A percentile compares a stretch with the other conserved stretches of the same genome.
Evolutionary conservation across 1,140 invertebrate species (phyloP).

Genomic region (Polypedilum pembai): DNA sequence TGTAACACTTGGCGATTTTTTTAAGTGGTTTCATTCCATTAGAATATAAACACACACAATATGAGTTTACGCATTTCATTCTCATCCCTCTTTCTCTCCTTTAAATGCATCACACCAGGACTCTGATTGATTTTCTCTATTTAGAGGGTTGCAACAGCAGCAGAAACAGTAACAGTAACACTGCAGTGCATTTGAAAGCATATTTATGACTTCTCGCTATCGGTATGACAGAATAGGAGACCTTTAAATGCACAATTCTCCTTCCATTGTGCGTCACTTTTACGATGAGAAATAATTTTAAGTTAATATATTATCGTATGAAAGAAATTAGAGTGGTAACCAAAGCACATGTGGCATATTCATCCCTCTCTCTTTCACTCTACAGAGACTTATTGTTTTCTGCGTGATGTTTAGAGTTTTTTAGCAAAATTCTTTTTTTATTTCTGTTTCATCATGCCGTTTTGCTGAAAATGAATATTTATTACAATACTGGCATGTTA

Average conservation of each 20-base stretch:
- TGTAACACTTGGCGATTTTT: background rate
- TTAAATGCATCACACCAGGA: slow-evolving; percentile 22
- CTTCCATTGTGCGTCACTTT: background rate
- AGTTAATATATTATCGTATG: slow-evolving; percentile 7
- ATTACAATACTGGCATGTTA: slow-evolving; percentile 20
- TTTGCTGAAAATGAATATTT: slow-evolving; percentile 21
- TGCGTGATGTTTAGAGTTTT: slow-evolving; percentile 24
- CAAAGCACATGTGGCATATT: slow-evolving; percentile 22
- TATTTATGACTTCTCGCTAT: slow-evolving; percentile 16
- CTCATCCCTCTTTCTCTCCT: background rate
- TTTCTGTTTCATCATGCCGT: background rate
- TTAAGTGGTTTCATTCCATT: slow-evolving; percentile 22
- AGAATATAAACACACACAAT: background rate
- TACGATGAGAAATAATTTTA: slow-evolving; percentile 12
- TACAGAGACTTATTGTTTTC: slow-evolving; percentile 18
- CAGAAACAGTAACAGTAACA: background rate
- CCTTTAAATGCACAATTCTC: background rate
- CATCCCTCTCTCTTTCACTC: background rate
- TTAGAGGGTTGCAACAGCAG: slow-evolving; percentile 1
- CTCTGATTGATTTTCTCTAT: slow-evolving; percentile 3
- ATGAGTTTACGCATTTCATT: slow-evolving; percentile 25
- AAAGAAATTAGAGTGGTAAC: slow-evolving; percentile 26
- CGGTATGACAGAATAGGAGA: background rate
- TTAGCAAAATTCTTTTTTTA: background rate
- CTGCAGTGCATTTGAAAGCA: slow-evolving; percentile 23